phyloP scores from a whole-genome alignment of 2,113 vertebrate genomes.

The Rhadina sibilatrix region DNA sequence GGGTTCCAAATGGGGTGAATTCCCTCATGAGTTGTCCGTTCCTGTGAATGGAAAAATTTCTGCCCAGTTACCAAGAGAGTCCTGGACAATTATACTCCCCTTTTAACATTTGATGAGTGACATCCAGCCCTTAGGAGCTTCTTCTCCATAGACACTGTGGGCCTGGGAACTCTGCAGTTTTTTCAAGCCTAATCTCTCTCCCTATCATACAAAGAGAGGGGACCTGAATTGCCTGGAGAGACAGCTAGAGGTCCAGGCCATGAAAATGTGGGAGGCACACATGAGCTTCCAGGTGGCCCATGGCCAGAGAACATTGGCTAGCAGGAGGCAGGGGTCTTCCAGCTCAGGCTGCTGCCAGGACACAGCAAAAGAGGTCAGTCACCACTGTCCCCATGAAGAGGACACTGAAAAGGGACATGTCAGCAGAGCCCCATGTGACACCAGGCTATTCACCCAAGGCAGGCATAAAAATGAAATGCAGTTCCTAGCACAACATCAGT shows the following conservation, averaged over 20 bases:
- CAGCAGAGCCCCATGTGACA: fast-evolving
- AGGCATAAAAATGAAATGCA: neutral
- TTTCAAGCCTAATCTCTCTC: neutral
- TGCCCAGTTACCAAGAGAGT: neutral
- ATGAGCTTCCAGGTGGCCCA: neutral
- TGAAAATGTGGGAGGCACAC: neutral
- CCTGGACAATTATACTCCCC: neutral
- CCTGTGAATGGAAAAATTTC: neutral
- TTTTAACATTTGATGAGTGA: neutral
- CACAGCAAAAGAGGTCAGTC: neutral
- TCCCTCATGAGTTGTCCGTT: neutral
- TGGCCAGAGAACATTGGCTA: neutral
- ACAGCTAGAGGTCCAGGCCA: neutral
- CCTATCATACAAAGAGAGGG: neutral
- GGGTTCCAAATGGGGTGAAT: neutral
- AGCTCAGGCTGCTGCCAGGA: neutral
- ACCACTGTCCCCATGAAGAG: neutral
- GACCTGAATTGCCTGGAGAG: neutral
- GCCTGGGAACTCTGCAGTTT: neutral
- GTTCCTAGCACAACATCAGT: fast-evolving
- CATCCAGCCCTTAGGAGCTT: neutral
- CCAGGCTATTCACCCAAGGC: fast-evolving
- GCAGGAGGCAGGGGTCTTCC: neutral
- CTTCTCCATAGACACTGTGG: neutral
- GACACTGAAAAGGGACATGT: neutral